Base-by-base conservation (phyloP, 2,113 vertebrate species). In the Chionomys nivalis region DNA sequence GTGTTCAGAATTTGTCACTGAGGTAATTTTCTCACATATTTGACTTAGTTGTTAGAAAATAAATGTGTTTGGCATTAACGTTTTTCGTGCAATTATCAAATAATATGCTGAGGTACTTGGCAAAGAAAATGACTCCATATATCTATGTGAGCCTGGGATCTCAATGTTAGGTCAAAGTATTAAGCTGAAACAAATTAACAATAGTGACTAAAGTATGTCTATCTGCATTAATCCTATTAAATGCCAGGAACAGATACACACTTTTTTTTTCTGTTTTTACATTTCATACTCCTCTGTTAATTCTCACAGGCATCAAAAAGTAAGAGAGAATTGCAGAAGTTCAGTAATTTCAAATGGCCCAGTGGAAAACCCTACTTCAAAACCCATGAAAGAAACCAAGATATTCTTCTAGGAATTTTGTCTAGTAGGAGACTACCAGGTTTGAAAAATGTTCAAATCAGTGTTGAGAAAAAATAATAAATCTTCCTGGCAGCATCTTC, bases 191-290 rank as follows among this genome's bases (percentile, higher is more conserved):
- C 26, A 55, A 89, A 58, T 65, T 39, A 78, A 44, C 19, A 44
- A 33, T 31, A 36, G 21, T 89, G 79, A 93, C 0, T 91, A 91
- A 91, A 90, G 76, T 3, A 33, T 26, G 11, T 77, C 26, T 55
- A 26, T 33, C 88, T 79, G 55, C 44, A 70, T 90, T 58, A 83
- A 96, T 42, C 55, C 63, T 28, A 28, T 90, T 87, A 96, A 94
- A 90, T 2, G 3, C 78, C 39, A 83, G 58, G 73, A 47, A 81
- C 77, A 70, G 8, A 42, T 75, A 14, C 11, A 19, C 5, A 16
- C 5, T 73, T 82, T 70, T 86, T 86, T 73, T 78, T 88, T 86
- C 42, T 92, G 39, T 81, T 68, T 90, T 89, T 82, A 26, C 21
- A 36, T 65, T 31, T 91, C n/a, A 61, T 63, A 73, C 26, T 76